Percentiles rank a stretch among this genome's conserved stretches.
Conservation (phyloP, 2,888 invertebrate species). For the Drosophila leonis region DNA sequence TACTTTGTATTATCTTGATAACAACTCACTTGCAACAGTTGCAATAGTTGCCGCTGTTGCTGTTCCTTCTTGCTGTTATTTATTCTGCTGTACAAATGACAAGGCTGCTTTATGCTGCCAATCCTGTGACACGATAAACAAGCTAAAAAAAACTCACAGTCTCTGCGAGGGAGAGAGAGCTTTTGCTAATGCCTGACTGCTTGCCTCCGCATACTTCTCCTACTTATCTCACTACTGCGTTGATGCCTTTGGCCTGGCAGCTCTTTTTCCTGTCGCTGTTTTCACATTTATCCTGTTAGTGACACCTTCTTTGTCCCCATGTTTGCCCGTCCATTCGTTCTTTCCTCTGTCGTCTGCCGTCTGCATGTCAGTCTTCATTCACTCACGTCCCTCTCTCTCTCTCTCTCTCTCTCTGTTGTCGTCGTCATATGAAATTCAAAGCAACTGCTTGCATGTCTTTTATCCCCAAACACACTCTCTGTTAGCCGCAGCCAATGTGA, state of each 20-base stretch:
- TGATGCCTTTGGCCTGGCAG: slow-evolving; percentile 53
- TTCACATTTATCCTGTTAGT: slow-evolving; percentile 81
- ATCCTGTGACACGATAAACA: slow-evolving; percentile 77
- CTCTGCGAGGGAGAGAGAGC: slow-evolving; percentile 26
- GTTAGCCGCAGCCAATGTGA: slow-evolving; percentile 40
- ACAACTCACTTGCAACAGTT: slow-evolving; percentile 61
- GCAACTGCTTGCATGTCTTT: slow-evolving; percentile 76
- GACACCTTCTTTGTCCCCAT: slow-evolving; percentile 78
- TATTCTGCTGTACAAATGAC: slow-evolving; percentile 67
- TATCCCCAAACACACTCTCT: background rate
- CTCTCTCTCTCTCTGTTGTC: slow-evolving; percentile 33
- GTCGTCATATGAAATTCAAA: slow-evolving; percentile 72
- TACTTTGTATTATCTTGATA: slow-evolving; percentile 64
- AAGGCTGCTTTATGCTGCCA: slow-evolving; percentile 78
- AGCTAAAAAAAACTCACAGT: slow-evolving; percentile 56
- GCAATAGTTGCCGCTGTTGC: slow-evolving; percentile 22
- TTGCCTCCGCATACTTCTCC: background rate
- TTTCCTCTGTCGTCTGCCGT: slow-evolving; percentile 7
- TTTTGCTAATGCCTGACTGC: slow-evolving; percentile 36
- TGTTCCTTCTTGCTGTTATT: slow-evolving; percentile 33
- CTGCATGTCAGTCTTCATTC: slow-evolving; percentile 80
- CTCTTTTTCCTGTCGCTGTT: slow-evolving; percentile 79
- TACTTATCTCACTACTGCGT: background rate
- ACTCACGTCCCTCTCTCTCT: slow-evolving; percentile 2
- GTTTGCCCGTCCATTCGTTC: slow-evolving; percentile 23